Percentiles rank a stretch among this genome's conserved stretches.
Conservation (phyloP, 2,797 vertebrate genomes). For the Syndactyla subalaris region DNA sequence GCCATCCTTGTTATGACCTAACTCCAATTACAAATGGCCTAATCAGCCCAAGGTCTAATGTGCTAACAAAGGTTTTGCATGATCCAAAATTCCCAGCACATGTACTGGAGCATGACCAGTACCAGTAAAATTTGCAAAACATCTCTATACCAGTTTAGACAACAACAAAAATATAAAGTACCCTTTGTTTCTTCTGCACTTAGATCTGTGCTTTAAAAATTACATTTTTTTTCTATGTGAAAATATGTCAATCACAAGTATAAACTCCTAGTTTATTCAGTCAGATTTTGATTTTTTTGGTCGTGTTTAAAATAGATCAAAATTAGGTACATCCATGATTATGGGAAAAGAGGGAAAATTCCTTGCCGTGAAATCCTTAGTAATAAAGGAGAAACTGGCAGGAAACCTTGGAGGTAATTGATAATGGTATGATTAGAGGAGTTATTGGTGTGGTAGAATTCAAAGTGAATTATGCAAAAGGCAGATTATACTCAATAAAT, state of each 20-base stretch:
- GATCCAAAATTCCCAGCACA: neutral
- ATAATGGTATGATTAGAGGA: neutral
- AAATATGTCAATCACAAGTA: neutral
- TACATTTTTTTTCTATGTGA: accelerated
- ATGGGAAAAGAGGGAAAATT: neutral
- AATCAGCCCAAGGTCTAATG: neutral
- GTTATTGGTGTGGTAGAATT: slow-evolving; percentile 4
- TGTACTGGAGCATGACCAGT: neutral
- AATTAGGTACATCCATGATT: neutral
- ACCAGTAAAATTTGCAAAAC: neutral
- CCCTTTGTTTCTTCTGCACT: neutral
- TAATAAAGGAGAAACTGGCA: neutral
- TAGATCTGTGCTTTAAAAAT: neutral
- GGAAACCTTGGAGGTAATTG: neutral
- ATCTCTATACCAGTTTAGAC: neutral
- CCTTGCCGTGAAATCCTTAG: neutral
- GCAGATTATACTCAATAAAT: slow-evolving; percentile 47
- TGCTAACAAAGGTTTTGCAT: neutral
- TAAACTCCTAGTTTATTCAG: neutral
- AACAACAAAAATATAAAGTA: neutral
- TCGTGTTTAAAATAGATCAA: neutral
- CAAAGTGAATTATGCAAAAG: slow-evolving; percentile 35
- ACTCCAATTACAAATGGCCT: neutral
- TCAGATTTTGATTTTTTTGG: neutral
- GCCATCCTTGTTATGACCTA: neutral